Base-by-base conservation (phyloP, 2,888 invertebrate genomes). In the Sarcophaga subvicina region DNA sequence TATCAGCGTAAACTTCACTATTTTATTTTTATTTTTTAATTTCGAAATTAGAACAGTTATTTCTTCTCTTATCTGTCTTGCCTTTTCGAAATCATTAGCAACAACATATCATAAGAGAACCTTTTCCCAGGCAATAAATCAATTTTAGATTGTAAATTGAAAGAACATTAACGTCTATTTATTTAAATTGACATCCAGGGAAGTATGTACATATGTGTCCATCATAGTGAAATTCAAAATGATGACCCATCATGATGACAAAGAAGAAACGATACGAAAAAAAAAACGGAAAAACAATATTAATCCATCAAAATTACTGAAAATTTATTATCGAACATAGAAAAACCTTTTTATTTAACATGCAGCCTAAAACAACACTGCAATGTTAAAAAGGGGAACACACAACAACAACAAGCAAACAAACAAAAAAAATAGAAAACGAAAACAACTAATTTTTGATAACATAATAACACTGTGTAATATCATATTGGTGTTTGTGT, bases 281-380 rank as follows among this genome's bases (percentile, higher is more conserved):
- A 47, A 66, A 70, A 80, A 45, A 75, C 14, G 25, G 49, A 54
- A 37, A 54, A 71, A 71, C 45, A 84, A 71, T 8, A 17, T 25
- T 76, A 86, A 86, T 86, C 75, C 82, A 86, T 86, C 86, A 86
- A 83, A 83, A 76, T 71, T 79, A 70, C 27, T 6, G 54, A 73
- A 79, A 81, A 45, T 81, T 70, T 81, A 81, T 73, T 49, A 85
- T 27, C 69, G 11, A 80, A 69, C n/a, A 75, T 25, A 63, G 11
- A 70, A 69, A 85, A 75, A 85, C 45, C 72, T 64, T 47, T 80
- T 67, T 73, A 62, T 64, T 37, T 37, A 37, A 37, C 37, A 37
- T 37, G 37, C 37, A 37, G 37, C 37, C 37, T 37, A 47, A 17
- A 67, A 76, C 49, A 80, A 80, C 80, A 70, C 75, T 64, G 27